Evolutionary conservation across 2,888 invertebrate species (phyloP), one percentile per base, ranked within the genome.

Genomic region (Drosophila melanocephala): DNA sequence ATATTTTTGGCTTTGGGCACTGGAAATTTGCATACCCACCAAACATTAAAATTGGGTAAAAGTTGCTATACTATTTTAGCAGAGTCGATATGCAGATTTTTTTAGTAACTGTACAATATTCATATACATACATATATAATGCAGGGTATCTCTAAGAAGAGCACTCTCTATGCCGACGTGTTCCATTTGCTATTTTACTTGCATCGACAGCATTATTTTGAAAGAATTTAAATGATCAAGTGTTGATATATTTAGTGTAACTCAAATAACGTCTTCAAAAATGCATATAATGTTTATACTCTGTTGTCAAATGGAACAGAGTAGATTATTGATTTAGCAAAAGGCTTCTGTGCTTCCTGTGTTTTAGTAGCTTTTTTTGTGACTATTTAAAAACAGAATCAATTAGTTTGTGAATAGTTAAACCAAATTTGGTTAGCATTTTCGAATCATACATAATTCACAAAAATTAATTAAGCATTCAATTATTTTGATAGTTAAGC

Each of bases 251-350:
- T 55, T 19, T 9, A 9, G 47, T 14, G 32, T 5, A 42, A 32
- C 16, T 47, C 2, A 47, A 47, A 67, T 10, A 26, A 16, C 19
- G 33, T 9, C 35, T 50, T 50, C 14, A 65, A 22, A 67, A n/a
- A 19, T 10, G 12, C 16, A 12, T 16, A 16, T 5, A 3, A 32
- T 14, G 0, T 1, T 16, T 47, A 53, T 33, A 50, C 32, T 39
- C 26, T 57, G 6, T 35, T 67, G n/a, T 4, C 0, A 9, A 2
- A n/a, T 12, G 9, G 14, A 28, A 4, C 7, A 30, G n/a, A 16
- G 50, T 22, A 26, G 26, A 65, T 63, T 50, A 3, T 10, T n/a
- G 10, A 12, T 50, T 1, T 12, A n/a, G 12, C 12, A 12, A 44
- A n/a, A 12, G 2, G 22, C 6, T 22, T 47, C 5, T 2, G 22